Percentiles rank a stretch among this genome's conserved stretches.
These are phyloP conservation scores for Cryptocephalus moraei DNA, from an alignment of 2,888 invertebrate genomes.

Conservation along the genomic window DNA sequence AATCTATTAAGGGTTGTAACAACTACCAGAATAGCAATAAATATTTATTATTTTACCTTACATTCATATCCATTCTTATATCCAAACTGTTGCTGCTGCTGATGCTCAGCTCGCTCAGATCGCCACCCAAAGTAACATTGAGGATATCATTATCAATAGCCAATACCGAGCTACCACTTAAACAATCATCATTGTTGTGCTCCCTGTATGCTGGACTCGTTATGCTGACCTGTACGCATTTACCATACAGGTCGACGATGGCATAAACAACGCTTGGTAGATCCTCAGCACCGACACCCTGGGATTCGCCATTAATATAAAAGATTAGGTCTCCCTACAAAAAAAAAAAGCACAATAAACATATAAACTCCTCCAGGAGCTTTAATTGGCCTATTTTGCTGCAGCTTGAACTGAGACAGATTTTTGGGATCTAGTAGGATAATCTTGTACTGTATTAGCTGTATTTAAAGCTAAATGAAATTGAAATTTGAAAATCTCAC, in stretches of 20 bases:
- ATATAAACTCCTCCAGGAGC: background rate
- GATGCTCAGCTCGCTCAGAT: conserved; percentile 37
- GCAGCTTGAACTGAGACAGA: too few species aligned
- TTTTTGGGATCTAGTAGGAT: too few species aligned
- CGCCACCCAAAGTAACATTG: conserved; percentile 37
- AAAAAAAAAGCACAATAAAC: conserved; percentile 3
- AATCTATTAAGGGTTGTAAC: background rate
- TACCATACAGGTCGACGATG: conserved; percentile 73
- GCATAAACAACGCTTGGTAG: conserved; percentile 67
- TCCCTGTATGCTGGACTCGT: conserved; percentile 37
- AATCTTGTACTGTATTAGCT: too few species aligned
- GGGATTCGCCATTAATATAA: conserved; percentile 79
- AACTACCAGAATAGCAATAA: background rate
- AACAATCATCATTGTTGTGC: conserved; percentile 39
- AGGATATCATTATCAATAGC: conserved; percentile 38
- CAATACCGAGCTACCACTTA: conserved; percentile 38
- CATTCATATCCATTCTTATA: conserved; percentile 39
- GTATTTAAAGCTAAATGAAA: background rate
- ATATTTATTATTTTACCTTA: conserved; percentile 28
- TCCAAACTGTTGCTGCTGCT: conserved; percentile 39
- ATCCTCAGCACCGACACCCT: conserved; percentile 72
- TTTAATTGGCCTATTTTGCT: too few species aligned
- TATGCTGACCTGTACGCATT: conserved; percentile 68
- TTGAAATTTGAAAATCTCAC: conserved; percentile 33
- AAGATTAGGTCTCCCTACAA: conserved; percentile 71